Evolutionary conservation across 2,113 vertebrate species (phyloP).

Genomic region (Cygnus atratus): DNA sequence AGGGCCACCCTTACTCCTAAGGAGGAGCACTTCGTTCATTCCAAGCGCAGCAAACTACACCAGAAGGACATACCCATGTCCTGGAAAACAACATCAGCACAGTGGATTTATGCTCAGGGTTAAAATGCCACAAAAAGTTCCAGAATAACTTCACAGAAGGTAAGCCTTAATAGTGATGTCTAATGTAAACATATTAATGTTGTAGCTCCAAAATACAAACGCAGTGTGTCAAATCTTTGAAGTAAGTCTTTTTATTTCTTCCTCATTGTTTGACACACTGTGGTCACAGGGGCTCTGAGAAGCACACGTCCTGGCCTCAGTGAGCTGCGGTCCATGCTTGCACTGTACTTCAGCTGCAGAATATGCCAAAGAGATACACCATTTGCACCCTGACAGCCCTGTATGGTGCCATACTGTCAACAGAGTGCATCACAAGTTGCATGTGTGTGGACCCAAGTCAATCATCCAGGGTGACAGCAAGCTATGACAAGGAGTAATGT

Average conservation of each 20-base stretch:
- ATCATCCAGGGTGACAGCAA: neutral
- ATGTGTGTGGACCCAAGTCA: neutral
- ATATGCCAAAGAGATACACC: no score
- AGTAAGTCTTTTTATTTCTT: neutral
- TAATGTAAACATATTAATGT: neutral
- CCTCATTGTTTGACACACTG: neutral
- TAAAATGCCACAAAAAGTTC: neutral
- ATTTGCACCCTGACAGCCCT: no score
- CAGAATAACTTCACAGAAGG: neutral
- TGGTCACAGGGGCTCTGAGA: neutral
- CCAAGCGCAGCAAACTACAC: neutral
- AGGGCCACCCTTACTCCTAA: neutral
- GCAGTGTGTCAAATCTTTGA: neutral
- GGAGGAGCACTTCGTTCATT: neutral
- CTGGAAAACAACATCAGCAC: neutral
- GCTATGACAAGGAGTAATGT: neutral
- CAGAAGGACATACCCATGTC: neutral
- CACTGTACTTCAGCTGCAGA: neutral
- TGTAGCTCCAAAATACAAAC: neutral
- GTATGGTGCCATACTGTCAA: neutral
- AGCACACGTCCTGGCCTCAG: neutral
- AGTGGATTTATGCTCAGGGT: neutral
- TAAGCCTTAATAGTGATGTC: neutral
- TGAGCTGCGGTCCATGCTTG: neutral
- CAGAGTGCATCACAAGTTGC: neutral